Conservation (phyloP, 2,113 vertebrate species). For the Cyphomyrus discorhynchus region DNA sequence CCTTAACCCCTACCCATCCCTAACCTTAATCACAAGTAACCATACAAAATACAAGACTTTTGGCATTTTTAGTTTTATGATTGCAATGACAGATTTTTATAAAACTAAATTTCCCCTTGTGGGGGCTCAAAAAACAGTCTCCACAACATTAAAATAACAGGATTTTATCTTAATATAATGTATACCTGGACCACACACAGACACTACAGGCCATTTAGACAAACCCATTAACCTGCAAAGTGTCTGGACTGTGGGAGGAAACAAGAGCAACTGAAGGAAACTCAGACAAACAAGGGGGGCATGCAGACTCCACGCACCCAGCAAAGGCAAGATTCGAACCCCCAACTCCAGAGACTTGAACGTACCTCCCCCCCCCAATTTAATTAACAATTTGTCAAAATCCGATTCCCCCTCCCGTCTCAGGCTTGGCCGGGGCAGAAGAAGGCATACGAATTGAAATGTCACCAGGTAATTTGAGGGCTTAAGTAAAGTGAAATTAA, state of each 20-base stretch:
- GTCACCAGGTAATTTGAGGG: not conserved
- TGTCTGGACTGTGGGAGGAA: not conserved
- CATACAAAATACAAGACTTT: too few relatives aligned
- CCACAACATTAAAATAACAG: too few relatives aligned
- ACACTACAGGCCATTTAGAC: not conserved
- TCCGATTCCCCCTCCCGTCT: not conserved
- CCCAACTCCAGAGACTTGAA: not conserved
- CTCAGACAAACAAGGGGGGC: not conserved
- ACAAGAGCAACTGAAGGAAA: not conserved
- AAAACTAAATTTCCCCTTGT: too few relatives aligned
- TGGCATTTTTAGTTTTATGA: too few relatives aligned
- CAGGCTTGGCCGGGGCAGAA: not conserved
- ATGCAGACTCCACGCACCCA: not conserved
- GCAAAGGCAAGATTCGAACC: not conserved
- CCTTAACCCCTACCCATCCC: too few relatives aligned
- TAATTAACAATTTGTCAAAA: slow-evolving; percentile 14
- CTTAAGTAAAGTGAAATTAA: slow-evolving; percentile 15
- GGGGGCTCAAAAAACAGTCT: too few relatives aligned
- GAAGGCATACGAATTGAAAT: slow-evolving; percentile 2
- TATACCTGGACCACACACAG: not conserved
- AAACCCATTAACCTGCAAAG: not conserved
- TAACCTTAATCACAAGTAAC: too few relatives aligned
- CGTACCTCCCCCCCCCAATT: not conserved
- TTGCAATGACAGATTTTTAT: too few relatives aligned
- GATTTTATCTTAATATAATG: too few relatives aligned